Conservation (phyloP, 2,797 vertebrate genomes). For the Trachurus trachurus region DNA sequence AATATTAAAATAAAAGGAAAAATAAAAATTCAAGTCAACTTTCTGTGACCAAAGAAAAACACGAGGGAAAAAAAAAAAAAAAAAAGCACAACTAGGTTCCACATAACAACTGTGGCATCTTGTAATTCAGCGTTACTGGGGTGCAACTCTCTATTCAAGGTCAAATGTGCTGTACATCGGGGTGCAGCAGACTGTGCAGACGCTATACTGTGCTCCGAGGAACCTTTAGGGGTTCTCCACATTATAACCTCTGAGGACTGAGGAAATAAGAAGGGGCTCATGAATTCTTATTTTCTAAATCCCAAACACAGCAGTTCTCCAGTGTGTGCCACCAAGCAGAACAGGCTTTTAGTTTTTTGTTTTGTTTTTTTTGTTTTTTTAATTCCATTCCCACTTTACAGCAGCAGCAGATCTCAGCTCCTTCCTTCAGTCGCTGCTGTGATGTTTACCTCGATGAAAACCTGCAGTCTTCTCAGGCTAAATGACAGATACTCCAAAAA, state of each 20-base stretch:
- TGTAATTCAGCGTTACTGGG: neutral
- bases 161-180: slow-evolving; percentile 43
- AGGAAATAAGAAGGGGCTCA: neutral
- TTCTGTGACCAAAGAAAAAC: neutral
- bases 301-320: slow-evolving; percentile 22
- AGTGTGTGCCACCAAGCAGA: neutral
- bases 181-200: slow-evolving; percentile 1
- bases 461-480: slow-evolving; percentile 15
- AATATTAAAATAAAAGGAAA: neutral
- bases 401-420: slow-evolving; percentile 29
- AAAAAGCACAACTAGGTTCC: neutral
- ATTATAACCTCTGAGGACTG: slow-evolving; percentile 37
- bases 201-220: slow-evolving; percentile 32
- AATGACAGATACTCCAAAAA: slow-evolving; percentile 19
- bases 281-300: slow-evolving; percentile 34
- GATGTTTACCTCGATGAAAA: neutral
- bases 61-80: neutral
- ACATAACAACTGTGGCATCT: neutral
- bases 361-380: neutral
- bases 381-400: neutral
- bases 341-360: neutral
- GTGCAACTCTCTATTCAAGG: slow-evolving; percentile 47
- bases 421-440: slow-evolving; percentile 15
- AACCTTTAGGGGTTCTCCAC: slow-evolving; percentile 59
- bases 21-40: neutral